These are phyloP conservation scores for Hartigia nigra DNA, from an alignment of 2,888 invertebrate genomes.

Conservation along the genomic window DNA sequence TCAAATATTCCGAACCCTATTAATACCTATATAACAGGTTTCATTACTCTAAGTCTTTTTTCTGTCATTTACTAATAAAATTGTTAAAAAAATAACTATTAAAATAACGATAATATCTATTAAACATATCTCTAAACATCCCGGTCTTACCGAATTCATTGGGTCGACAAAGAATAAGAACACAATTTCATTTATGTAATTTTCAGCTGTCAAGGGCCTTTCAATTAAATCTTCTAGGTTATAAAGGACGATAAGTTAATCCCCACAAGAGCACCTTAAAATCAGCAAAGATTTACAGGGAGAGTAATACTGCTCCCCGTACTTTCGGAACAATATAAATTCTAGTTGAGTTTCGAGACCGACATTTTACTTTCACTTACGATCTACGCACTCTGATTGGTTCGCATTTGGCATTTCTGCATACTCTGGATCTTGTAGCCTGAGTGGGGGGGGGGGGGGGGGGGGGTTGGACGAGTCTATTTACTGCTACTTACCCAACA, in stretches of 20 bases:
- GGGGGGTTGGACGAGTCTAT: not conserved
- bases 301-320: not conserved
- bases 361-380: not conserved
- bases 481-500: not conserved
- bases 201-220: not conserved
- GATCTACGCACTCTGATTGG: not conserved
- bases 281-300: not conserved
- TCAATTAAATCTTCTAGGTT: not conserved
- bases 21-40: not conserved
- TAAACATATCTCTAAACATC: not conserved
- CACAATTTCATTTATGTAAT: not conserved
- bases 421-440: not conserved
- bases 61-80: not conserved
- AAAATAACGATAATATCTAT: not conserved
- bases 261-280: not conserved
- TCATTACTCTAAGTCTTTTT: not conserved
- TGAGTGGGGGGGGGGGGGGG: not conserved
- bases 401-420: not conserved
- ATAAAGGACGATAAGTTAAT: not conserved
- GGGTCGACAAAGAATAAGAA: not conserved
- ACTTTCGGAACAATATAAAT: not conserved
- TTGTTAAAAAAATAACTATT: not conserved
- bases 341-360: not conserved
- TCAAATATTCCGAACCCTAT: not conserved
- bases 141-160: not conserved